These are phyloP conservation scores for Drosophila quasianomalipes DNA, from an alignment of 2,888 invertebrate genomes.

Conservation along the genomic window DNA sequence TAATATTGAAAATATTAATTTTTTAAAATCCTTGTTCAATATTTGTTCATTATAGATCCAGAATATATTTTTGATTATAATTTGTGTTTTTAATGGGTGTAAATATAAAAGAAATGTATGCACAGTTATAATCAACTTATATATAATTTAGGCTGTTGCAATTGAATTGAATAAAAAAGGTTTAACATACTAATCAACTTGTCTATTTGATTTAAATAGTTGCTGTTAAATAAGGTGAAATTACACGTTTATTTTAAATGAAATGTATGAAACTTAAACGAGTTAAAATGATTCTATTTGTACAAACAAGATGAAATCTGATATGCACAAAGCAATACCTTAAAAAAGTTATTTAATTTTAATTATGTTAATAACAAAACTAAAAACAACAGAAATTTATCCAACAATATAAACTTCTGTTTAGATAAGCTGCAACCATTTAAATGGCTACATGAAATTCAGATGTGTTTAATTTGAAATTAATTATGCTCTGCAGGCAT, in stretches of 20 bases:
- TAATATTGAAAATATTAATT: neutral
- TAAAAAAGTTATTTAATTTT: neutral
- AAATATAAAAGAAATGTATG: neutral
- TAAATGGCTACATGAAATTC: slow-evolving; percentile 21
- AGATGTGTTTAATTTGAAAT: slow-evolving; percentile 54
- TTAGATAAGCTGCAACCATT: slow-evolving; percentile 3
- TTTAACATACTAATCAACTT: neutral
- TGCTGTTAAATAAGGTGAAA: neutral
- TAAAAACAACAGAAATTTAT: neutral
- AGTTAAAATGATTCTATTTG: neutral
- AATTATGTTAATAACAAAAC: neutral
- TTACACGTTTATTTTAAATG: neutral
- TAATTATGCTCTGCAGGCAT: slow-evolving; percentile 49
- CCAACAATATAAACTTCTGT: neutral
- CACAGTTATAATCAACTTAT: neutral
- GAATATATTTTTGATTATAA: neutral
- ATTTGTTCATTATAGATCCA: neutral
- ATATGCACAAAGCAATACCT: neutral
- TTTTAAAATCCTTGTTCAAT: neutral
- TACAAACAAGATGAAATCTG: neutral
- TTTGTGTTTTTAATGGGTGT: neutral
- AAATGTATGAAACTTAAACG: neutral
- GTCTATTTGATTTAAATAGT: no score
- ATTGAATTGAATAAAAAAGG: neutral
- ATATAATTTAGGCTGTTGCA: neutral